Evolutionary conservation across 1,140 invertebrate genomes (phyloP), one percentile per base, ranked within the genome.

Genomic region (Bradysia coprophila): DNA sequence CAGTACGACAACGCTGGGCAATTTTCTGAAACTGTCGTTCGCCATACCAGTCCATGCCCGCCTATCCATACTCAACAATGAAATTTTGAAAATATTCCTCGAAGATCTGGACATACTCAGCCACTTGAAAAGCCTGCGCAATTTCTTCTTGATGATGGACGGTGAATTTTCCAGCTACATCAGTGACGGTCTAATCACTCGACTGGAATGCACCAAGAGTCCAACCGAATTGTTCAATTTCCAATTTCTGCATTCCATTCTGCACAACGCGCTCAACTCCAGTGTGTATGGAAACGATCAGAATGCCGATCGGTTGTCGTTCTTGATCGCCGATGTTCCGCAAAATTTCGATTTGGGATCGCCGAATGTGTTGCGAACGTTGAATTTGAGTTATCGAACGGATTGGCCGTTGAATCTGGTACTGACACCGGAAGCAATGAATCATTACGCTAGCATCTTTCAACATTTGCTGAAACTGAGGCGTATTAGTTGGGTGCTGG

Each of bases 381-480:
- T 85, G 2, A 71, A 67, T 0, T 54, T 85, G n/a, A 69, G 72
- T 11, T 82, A 81, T 50, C 65, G 71, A 33, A 67, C 79, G 2
- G 60, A 69, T 10, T 86, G 81, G 81, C 81, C 82, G 0, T 51
- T 84, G 1, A 84, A 83, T 54, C 73, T 85, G 21, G 71, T 86
- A 23, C 58, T 85, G 19, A 80, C 78, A 3, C 69, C 70, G 0
- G 73, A 78, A 42, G 66, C 74, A 0, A 62, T 83, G 42, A 50
- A 65, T 9, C 70, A 79, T 48, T 84, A 84, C 51, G 69, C 70
- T 1, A 72, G 72, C 50, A 73, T 85, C 0, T 84, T 85, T 49
- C 73, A 75, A 51, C 81, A 81, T 57, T 53, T 84, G 13, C 47
- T 85, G 5, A 81, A 79, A 60, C 67, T 84, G 39, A 70, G 79